Evolutionary conservation across 2,797 vertebrate genomes (phyloP), one percentile per base, ranked within the genome.

Genomic region (Platalea minor): DNA sequence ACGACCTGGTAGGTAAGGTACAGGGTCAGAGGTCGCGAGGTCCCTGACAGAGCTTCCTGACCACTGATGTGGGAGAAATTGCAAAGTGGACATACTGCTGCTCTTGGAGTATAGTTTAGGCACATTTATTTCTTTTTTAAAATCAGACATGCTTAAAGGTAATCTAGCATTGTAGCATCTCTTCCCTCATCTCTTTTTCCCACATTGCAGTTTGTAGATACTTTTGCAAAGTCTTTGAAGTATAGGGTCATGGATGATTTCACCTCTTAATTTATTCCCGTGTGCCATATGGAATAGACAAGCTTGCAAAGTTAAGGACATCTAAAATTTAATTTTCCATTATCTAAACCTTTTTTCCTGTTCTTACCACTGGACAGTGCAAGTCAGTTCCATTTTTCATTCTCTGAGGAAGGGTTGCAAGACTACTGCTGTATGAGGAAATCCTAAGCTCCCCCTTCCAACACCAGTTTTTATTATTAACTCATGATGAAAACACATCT

Each of bases 171-270:
- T 83, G 17, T 18, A 63, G 23, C 59, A 50, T 41, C 54, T 69
- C 69, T 45, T 43, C 46, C 51, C 21, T 89, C 17, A 18, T 57
- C 26, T 89, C 43, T 37, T 84, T 21, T 39, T 11, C 5, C 17
- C 9, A 2, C 1, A 0, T 1, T 73, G 29, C 20, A 23, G 13
- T 67, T 85, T 43, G 24, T 31, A 39, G 43, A 23, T 53, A 8
- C 11, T 76, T 91, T 2, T 33, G 11, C 4, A 2, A 60, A 81
- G 20, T 23, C 9, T 41, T 76, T 56, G n/a, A 68, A 35, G 48
- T 33, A 26, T 5, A 28, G 9, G 31, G 18, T 76, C 25, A 19
- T 6, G 13, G 39, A 46, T 2, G 0, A 60, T 51, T 86, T 89
- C 16, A 53, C 11, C 18, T 37, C 21, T 50, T 54, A 7, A 17